Base-by-base conservation (phyloP, 2,797 vertebrate species). In the Rhadinocentrus ornatus region DNA sequence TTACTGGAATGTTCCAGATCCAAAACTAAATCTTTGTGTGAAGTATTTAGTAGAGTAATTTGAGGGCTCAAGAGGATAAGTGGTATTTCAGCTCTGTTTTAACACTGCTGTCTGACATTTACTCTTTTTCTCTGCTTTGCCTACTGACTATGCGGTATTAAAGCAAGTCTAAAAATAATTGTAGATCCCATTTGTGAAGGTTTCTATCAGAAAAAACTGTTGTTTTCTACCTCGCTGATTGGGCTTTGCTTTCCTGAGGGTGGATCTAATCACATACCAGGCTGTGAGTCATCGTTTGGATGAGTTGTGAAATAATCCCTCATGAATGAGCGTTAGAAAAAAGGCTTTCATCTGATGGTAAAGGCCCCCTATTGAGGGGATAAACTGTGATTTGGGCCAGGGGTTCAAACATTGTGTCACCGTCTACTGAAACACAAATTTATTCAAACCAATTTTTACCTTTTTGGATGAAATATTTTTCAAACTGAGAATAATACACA, bases 281-380 rank as follows among this genome's bases (percentile, higher is more conserved):
- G 52, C 66, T 2, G 8, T 92, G 90, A 93, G 87, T 92, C 92
- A 91, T 90, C 41, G 4, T 79, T 88, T 70, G 78, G 89, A 89
- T 90, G 88, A 84, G 82, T 83, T 91, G 85, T 84, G 91, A 86
- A 88, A 88, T 90, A 89, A 89, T 91, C 85, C 81, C 66, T 32
- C 53, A 60, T 89, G 87, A 92, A 90, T 88, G 85, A 83, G 82
- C 77, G 77, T 80, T 66, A 70, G 65, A 83, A 85, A 55, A 82
- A 86, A 89, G 65, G 65, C 80, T 87, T 89, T 89, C 73, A 83
- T 87, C 70, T 71, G 76, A 65, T 39, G 66, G 46, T 13, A 69
- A 77, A 76, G 46, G 54, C 58, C 72, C 70, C 62, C 66, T 34
- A 22, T 69, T 83, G 69, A 69, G 69, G 71, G 81, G 66, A 80